phyloP scores from a whole-genome alignment of 2,888 invertebrate species.

The Chaetogeoica ovagalla region DNA sequence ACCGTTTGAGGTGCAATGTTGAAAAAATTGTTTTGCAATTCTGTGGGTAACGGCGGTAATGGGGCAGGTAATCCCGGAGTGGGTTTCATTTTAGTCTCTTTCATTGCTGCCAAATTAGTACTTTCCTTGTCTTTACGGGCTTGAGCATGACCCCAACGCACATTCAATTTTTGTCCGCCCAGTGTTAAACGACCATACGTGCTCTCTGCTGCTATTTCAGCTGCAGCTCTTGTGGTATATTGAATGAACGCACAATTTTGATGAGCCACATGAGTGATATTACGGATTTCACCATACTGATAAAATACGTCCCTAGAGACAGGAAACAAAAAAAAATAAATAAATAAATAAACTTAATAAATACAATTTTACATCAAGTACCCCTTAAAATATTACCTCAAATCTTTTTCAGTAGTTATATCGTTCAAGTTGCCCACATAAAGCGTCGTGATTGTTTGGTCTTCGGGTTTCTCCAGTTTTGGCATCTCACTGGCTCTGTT shows the following conservation, averaged over 20 bases:
- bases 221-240: constrained; percentile 85
- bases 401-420: constrained; percentile 82
- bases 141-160: constrained; percentile 98
- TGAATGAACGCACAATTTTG: constrained; percentile 98
- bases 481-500: constrained; percentile 91
- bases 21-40: constrained; percentile 69
- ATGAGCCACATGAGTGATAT: constrained; percentile 85
- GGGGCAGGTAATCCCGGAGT: constrained; percentile 78
- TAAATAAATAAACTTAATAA: not conserved
- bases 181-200: constrained; percentile 90
- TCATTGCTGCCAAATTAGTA: constrained; percentile 60
- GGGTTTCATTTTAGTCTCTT: constrained; percentile 69
- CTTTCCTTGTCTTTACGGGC: constrained; percentile 66
- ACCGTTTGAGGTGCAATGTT: constrained; percentile 62
- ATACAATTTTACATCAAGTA: not conserved
- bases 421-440: constrained; percentile 96
- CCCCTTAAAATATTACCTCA: constrained; percentile 62
- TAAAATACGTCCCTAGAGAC: constrained; percentile 86
- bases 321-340: not conserved
- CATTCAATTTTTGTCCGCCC: constrained; percentile 86
- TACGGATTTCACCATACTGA: constrained; percentile 96
- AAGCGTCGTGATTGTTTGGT: constrained; percentile 91
- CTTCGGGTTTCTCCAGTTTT: constrained; percentile 92
- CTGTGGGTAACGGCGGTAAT: constrained; percentile 68
- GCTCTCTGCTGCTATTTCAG: constrained; percentile 92